Evolutionary conservation across 2,888 invertebrate genomes (phyloP).

Genomic region (Tetropium fuscum): DNA sequence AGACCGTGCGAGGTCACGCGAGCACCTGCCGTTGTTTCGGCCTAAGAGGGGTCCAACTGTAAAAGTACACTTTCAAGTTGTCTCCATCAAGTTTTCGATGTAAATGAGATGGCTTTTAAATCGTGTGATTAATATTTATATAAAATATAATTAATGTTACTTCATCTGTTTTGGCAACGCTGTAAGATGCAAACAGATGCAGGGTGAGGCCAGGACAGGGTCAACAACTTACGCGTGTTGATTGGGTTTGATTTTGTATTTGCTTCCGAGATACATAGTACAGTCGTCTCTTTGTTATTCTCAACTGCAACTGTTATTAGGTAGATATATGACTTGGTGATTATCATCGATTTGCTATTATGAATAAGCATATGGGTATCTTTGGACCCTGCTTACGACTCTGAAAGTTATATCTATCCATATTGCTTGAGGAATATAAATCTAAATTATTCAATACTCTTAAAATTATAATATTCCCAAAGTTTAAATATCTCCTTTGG

Average conservation of each 20-base stretch:
- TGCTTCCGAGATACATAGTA: slow-evolving; percentile 18
- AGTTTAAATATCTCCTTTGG: too few species aligned
- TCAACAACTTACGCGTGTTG: slow-evolving; percentile 38
- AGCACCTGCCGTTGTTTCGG: slow-evolving; percentile 45
- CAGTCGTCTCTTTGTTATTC: slow-evolving; percentile 12
- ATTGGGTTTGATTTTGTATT: slow-evolving; percentile 21
- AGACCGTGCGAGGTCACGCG: slow-evolving; percentile 43
- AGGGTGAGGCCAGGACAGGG: slow-evolving; percentile 29
- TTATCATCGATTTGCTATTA: neutral
- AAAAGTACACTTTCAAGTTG: slow-evolving; percentile 25
- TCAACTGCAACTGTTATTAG: slow-evolving; percentile 3
- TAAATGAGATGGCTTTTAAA: slow-evolving; percentile 37
- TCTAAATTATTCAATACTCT: too few species aligned
- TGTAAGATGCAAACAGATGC: slow-evolving; percentile 36
- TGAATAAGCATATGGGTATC: neutral
- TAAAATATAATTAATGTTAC: slow-evolving; percentile 6
- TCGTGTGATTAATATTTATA: slow-evolving; percentile 12
- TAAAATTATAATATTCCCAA: too few species aligned
- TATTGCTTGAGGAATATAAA: too few species aligned
- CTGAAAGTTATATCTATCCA: too few species aligned
- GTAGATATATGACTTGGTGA: neutral
- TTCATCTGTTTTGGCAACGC: slow-evolving; percentile 30
- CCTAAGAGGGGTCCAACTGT: slow-evolving; percentile 11
- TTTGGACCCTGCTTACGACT: too few species aligned
- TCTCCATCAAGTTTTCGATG: slow-evolving; percentile 27